Evolutionary conservation across 2,888 invertebrate genomes (phyloP).

Genomic region (Aleiodes leptofemur): DNA sequence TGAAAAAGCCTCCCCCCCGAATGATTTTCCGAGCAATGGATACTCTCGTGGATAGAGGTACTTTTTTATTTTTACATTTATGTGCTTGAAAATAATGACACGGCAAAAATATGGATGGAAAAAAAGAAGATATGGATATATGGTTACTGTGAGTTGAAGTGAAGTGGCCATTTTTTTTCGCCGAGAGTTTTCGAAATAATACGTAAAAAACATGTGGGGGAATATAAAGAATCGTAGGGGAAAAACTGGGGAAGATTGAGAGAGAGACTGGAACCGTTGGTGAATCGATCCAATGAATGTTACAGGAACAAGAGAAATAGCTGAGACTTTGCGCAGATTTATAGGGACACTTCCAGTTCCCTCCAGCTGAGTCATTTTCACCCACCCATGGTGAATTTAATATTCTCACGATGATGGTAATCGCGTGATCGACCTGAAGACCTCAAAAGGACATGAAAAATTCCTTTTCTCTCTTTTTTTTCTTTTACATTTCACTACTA

Average conservation of each 20-base stretch:
- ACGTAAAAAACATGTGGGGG: conserved; percentile 26
- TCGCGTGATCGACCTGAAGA: conserved; percentile 1
- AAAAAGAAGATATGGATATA: too few relatives aligned
- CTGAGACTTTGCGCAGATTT: conserved; percentile 37
- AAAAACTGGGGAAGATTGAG: conserved; percentile 15
- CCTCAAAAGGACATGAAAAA: background rate
- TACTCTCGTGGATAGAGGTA: background rate
- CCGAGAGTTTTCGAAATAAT: conserved; percentile 28
- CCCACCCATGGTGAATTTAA: conserved; percentile 25
- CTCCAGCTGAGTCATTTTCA: conserved; percentile 28
- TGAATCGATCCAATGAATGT: conserved; percentile 24
- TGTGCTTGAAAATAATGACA: background rate
- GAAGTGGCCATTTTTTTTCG: too few relatives aligned
- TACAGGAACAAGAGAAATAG: conserved; percentile 24
- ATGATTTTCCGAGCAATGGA: background rate
- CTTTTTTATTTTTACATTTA: background rate
- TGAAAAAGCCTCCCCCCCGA: conserved; percentile 36
- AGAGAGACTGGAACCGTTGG: background rate
- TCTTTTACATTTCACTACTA: too few relatives aligned
- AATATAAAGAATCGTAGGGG: conserved; percentile 14
- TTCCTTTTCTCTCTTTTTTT: background rate
- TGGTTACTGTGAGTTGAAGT: too few relatives aligned
- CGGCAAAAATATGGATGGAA: too few relatives aligned
- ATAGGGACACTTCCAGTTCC: conserved; percentile 44
- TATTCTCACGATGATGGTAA: conserved; percentile 10